Base-by-base conservation (phyloP, 2,797 vertebrate species). In the Pipistrellus pygmaeus region DNA sequence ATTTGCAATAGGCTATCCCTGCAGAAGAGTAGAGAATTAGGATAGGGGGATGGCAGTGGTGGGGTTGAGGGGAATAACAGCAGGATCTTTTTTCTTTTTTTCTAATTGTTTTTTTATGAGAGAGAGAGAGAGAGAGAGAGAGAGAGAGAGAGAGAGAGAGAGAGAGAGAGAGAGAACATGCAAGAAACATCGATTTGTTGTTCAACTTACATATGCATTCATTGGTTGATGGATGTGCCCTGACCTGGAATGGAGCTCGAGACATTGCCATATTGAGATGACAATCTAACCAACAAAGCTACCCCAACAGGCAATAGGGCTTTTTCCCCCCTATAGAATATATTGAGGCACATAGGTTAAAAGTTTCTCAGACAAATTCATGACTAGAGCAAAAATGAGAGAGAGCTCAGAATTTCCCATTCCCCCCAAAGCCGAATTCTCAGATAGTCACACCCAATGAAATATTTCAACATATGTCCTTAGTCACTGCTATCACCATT, bases 401-500 rank as follows among this genome's bases (percentile, higher is more conserved):
- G 96, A 97, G 85, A 97, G 64, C 75, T 95, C 86, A 75, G 44
- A 96, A 97, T 97, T 27, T 96, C 88, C 82, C 72, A 88, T 96
- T 97, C 91, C 89, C 82, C 92, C 84, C 93, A 97, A 96, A 98
- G 97, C 96, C 98, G 97, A 97, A 97, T 97, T 96, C 32, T 96
- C 96, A 57, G 60, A 93, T 90, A 96, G 95, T 90, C 75, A 98
- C 94, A 98, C 55, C 92, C 87, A 69, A 96, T 94, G 91, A 95
- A 96, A 97, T 97, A 94, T 83, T 6, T 1, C 62, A 94, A 73
- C 95, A 88, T 88, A n/a, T 21, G 25, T 90, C 87, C 97, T 99
- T 98, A 99, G 98, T 99, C 99, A 60, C 99, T 99, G 98, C 99
- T 99, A 97, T 99, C 99, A 3, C 99, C 99, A 0, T 99, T 99